Evolutionary conservation across 1,140 invertebrate species (phyloP).

Genomic region (Diachasmimorpha longicaudata): DNA sequence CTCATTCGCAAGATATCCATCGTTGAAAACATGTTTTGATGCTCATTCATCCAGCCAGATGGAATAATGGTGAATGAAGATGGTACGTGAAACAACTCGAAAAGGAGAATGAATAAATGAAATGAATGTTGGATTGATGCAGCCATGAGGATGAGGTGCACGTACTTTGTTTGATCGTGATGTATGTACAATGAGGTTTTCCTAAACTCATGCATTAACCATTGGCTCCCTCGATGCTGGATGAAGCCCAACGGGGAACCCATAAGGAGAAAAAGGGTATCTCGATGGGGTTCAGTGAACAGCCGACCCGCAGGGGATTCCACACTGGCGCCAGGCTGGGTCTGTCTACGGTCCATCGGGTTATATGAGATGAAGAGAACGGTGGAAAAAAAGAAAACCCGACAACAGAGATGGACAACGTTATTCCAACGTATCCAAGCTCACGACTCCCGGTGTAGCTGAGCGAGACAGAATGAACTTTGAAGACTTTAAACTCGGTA

Average conservation of each 20-base stretch:
- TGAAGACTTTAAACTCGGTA: slow-evolving; percentile 1
- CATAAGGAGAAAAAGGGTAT: neutral
- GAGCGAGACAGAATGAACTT: neutral
- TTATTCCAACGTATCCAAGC: neutral
- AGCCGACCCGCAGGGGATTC: slow-evolving; percentile 18
- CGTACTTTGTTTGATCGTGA: neutral
- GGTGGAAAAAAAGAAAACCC: neutral
- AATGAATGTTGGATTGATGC: neutral
- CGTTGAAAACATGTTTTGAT: neutral
- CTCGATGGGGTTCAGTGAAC: slow-evolving; percentile 20
- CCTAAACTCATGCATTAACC: slow-evolving; percentile 4
- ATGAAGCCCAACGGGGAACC: neutral
- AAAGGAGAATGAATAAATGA: neutral
- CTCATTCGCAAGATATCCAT: neutral
- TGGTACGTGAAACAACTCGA: neutral
- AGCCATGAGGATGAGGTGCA: neutral
- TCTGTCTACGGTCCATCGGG: slow-evolving; percentile 14
- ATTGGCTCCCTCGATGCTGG: neutral
- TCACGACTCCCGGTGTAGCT: neutral
- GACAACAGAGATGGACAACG: neutral
- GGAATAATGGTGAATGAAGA: slow-evolving; percentile 1
- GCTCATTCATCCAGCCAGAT: neutral
- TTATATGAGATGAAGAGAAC: neutral
- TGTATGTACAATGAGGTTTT: neutral
- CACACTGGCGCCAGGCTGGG: slow-evolving; percentile 19